Conservation (phyloP, 1,140 invertebrate species). For the Nephotettix cincticeps region DNA sequence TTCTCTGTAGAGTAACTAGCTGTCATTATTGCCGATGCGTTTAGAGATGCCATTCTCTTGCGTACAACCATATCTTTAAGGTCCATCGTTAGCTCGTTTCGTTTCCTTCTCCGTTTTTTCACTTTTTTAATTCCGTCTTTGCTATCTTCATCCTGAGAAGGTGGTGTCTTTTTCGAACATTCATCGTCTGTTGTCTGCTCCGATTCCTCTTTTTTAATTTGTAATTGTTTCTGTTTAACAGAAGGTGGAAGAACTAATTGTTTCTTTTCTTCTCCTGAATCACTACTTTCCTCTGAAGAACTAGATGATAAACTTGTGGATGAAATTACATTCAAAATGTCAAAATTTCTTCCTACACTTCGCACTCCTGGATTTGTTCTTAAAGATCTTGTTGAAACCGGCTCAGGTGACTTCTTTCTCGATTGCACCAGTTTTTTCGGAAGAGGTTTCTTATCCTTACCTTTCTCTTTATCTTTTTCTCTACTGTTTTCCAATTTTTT, state of each 20-base stretch:
- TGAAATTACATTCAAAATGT: slow-evolving; percentile 60
- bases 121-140: slow-evolving; percentile 39
- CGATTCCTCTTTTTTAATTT: slow-evolving; percentile 30
- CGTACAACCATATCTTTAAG: slow-evolving; percentile 84
- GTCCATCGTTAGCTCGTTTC: slow-evolving; percentile 75
- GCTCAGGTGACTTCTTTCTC: slow-evolving; percentile 4
- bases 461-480: slow-evolving; percentile 29
- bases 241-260: slow-evolving; percentile 21
- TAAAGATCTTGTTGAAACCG: slow-evolving; percentile 57
- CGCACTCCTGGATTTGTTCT: slow-evolving; percentile 70
- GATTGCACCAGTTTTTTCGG: no score
- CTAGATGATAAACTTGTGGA: slow-evolving; percentile 54
- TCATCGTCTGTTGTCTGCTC: slow-evolving; percentile 32
- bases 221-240: slow-evolving; percentile 28
- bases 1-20: slow-evolving; percentile 83
- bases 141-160: slow-evolving; percentile 35
- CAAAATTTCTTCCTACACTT: slow-evolving; percentile 79
- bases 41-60: slow-evolving; percentile 90
- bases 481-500: neutral
- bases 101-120: slow-evolving; percentile 53
- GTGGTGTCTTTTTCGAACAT: slow-evolving; percentile 42
- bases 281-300: slow-evolving; percentile 49
- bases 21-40: slow-evolving; percentile 88
- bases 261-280: slow-evolving; percentile 44
- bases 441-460: neutral